Evolutionary conservation across 2,797 vertebrate genomes (phyloP).

Genomic region (Bovichtus variegatus): DNA sequence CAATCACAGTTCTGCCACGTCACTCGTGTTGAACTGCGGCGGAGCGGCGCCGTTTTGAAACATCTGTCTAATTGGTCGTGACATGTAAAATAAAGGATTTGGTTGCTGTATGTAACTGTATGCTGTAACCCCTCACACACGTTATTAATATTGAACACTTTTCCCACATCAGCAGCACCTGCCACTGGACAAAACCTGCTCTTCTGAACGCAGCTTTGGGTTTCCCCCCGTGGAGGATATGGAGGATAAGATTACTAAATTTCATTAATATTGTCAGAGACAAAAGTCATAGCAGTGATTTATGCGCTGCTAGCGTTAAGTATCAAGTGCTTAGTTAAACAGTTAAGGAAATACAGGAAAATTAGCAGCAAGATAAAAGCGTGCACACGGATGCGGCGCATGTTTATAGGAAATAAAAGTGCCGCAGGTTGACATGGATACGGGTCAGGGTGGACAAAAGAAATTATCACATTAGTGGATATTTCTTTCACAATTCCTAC

Average conservation of each 20-base stretch:
- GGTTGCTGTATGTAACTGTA: conserved; percentile 80
- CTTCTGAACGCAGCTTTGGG: conserved; percentile 69
- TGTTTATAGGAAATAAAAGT: conserved; percentile 42
- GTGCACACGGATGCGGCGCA: conserved; percentile 16
- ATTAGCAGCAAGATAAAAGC: conserved; percentile 74
- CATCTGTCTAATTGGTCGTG: conserved; percentile 79
- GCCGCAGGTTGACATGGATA: conserved; percentile 18
- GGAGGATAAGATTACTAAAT: conserved; percentile 80
- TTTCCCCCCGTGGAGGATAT: conserved; percentile 79
- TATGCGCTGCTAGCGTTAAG: conserved; percentile 72
- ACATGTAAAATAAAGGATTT: conserved; percentile 81
- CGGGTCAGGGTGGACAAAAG: conserved; percentile 5
- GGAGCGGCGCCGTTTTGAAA: conserved; percentile 52
- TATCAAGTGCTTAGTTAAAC: conserved; percentile 81
- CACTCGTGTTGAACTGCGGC: conserved; percentile 33
- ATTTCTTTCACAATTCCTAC: conserved; percentile 40
- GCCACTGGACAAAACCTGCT: conserved; percentile 78
- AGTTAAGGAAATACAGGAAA: conserved; percentile 73
- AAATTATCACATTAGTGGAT: conserved; percentile 38
- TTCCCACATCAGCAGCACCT: conserved; percentile 85
- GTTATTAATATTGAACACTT: conserved; percentile 82
- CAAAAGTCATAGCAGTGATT: conserved; percentile 80
- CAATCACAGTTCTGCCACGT: conserved; percentile 14
- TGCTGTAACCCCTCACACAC: conserved; percentile 76
- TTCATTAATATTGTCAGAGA: conserved; percentile 85